These are phyloP conservation scores for Patagioenas fasciata DNA, from an alignment of 2,113 vertebrate genomes.

Conservation along the genomic window DNA sequence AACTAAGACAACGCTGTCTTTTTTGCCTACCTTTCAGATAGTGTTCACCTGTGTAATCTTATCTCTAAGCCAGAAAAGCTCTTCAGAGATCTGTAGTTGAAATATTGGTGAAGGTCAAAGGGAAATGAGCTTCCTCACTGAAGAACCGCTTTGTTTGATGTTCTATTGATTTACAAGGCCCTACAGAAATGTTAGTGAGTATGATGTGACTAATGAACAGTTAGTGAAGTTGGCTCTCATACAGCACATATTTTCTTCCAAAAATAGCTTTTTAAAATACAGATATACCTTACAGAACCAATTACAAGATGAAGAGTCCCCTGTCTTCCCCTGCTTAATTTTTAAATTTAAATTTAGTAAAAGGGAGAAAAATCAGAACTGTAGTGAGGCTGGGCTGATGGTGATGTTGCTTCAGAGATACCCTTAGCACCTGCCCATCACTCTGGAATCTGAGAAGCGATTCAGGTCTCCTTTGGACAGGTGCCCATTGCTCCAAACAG, in stretches of 20 bases:
- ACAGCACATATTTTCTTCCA: background rate
- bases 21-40: background rate
- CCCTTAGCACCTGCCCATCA: background rate
- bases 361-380: background rate
- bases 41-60: background rate
- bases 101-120: background rate
- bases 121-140: background rate
- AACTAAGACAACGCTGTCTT: background rate
- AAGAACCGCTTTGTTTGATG: background rate
- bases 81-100: background rate
- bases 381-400: background rate
- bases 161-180: background rate
- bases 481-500: background rate
- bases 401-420: background rate
- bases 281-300: background rate
- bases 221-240: background rate
- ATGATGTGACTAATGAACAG: background rate
- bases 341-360: background rate
- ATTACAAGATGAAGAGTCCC: background rate
- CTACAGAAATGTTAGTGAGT: background rate
- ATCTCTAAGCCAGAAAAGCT: background rate
- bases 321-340: background rate
- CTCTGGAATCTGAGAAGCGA: background rate
- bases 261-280: background rate
- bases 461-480: background rate